phyloP scores from a whole-genome alignment of 2,113 vertebrate genomes.

The Capricornis sumatraensis region DNA sequence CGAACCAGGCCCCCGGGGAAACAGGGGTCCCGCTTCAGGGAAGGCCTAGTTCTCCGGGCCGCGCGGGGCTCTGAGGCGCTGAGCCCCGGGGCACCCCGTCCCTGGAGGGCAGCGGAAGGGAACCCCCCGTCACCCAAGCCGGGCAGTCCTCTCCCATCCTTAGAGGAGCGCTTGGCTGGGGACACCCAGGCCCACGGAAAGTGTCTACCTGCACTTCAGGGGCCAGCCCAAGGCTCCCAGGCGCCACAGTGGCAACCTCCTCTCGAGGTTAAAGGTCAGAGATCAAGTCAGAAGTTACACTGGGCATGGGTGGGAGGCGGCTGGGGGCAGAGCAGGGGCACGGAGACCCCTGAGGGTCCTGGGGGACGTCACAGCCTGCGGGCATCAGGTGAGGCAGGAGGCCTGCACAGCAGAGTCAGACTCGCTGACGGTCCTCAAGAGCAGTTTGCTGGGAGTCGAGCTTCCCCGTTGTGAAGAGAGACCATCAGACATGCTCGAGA shows the following conservation, averaged over 20 bases:
- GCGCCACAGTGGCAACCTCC: background rate
- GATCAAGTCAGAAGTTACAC: background rate
- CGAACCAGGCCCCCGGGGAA: background rate
- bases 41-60: background rate
- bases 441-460: background rate
- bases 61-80: background rate
- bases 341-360: fast-evolving
- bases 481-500: fast-evolving
- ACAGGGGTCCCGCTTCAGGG: background rate
- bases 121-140: fast-evolving
- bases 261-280: background rate
- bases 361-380: fast-evolving
- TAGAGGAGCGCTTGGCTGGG: background rate
- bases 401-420: background rate
- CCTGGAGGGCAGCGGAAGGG: background rate
- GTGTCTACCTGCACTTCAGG: background rate
- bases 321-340: background rate
- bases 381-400: fast-evolving
- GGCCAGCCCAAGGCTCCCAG: background rate
- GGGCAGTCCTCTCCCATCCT: background rate
- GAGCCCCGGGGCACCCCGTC: background rate
- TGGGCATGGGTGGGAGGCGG: fast-evolving
- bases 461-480: background rate
- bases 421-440: background rate
- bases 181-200: background rate